These are phyloP conservation scores for Halichoeres trimaculatus DNA, from an alignment of 2,113 vertebrate genomes.

Conservation along the genomic window DNA sequence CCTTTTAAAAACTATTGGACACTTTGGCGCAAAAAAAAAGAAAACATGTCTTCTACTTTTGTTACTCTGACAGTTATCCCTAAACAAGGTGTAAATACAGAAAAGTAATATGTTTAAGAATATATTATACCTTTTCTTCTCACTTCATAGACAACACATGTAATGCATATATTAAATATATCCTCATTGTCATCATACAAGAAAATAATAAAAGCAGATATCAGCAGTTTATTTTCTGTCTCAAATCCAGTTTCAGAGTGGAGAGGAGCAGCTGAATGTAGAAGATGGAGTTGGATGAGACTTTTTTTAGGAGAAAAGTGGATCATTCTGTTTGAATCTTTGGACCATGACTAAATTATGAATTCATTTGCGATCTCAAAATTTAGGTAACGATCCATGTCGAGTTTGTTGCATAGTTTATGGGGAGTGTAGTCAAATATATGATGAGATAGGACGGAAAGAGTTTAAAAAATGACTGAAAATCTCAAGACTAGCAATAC, in stretches of 20 bases:
- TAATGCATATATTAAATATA: constrained; percentile 87
- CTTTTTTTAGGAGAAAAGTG: neutral
- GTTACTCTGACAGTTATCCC: constrained; percentile 69
- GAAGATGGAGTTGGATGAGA: constrained; percentile 32
- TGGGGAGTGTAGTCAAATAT: neutral
- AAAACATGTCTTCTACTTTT: constrained; percentile 54
- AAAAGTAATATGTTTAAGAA: constrained; percentile 78
- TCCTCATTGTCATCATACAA: constrained; percentile 76
- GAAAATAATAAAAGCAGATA: constrained; percentile 65
- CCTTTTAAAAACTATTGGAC: constrained; percentile 72
- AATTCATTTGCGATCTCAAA: constrained; percentile 1
- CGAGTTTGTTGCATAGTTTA: constrained; percentile 1
- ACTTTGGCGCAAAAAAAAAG: constrained; percentile 73
- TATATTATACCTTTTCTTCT: constrained; percentile 87
- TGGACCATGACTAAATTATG: neutral
- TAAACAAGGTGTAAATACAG: constrained; percentile 76
- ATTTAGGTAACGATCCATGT: constrained; percentile 11
- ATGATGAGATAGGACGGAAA: neutral
- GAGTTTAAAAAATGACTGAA: neutral
- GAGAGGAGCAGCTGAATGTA: constrained; percentile 22
- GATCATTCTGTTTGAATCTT: constrained; percentile 8
- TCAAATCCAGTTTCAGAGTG: constrained; percentile 60
- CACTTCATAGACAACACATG: constrained; percentile 82
- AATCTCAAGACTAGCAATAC: constrained; percentile 21
- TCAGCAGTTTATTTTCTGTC: constrained; percentile 58